phyloP scores from a whole-genome alignment of 2,113 vertebrate genomes.

The Macrotis lagotis region DNA sequence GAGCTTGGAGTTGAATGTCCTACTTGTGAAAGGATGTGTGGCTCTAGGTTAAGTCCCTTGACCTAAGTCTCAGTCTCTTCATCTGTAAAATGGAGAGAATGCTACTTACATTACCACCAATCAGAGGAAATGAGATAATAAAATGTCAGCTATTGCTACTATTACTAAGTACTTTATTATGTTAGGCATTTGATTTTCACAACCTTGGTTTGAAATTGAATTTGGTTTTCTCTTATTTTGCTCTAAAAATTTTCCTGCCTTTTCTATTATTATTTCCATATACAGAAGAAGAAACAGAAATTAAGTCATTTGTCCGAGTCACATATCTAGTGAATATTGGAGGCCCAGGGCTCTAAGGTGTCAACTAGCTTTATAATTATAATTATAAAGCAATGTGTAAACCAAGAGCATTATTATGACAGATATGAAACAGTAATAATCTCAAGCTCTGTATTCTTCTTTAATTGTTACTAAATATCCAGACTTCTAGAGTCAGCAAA shows the following conservation, averaged over 20 bases:
- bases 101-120: neutral
- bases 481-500: neutral
- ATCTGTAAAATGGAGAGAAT: neutral
- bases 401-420: neutral
- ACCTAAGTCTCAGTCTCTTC: neutral
- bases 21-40: neutral
- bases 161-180: too few species aligned
- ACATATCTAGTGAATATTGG: neutral
- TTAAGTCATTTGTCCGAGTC: neutral
- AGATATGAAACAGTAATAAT: neutral
- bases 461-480: neutral
- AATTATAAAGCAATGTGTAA: neutral
- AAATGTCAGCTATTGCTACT: neutral
- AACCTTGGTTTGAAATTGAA: too few species aligned
- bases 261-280: neutral
- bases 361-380: neutral
- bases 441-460: neutral
- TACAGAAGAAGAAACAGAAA: neutral
- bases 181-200: neutral
- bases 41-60: neutral
- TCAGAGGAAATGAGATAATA: neutral
- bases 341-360: accelerated
- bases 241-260: too few species aligned
- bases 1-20: accelerated
- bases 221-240: too few species aligned